These are phyloP conservation scores for Falco berigora DNA, from an alignment of 2,797 vertebrate genomes.

Conservation along the genomic window DNA sequence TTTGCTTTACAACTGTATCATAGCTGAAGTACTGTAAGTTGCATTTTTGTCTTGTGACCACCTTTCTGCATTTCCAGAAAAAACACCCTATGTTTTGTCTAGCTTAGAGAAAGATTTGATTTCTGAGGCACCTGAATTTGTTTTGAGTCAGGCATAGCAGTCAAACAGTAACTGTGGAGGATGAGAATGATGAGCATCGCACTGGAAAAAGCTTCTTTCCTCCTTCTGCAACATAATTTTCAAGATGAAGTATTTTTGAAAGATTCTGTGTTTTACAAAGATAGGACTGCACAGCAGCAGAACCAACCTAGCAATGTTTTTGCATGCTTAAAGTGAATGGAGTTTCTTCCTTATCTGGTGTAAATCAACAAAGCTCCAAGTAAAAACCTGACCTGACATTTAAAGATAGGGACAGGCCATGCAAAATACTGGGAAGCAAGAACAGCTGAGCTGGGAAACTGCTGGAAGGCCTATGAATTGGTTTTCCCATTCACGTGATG, in stretches of 20 bases:
- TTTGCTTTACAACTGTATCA: neutral
- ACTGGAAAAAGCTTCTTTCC: neutral
- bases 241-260: neutral
- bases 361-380: neutral
- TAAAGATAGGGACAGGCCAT: neutral
- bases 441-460: neutral
- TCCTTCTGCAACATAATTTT: neutral
- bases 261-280: neutral
- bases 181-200: neutral
- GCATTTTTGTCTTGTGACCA: neutral
- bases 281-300: neutral
- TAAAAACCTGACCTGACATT: neutral
- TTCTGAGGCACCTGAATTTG: neutral
- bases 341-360: neutral
- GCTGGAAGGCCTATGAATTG: neutral
- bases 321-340: neutral
- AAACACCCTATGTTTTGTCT: neutral
- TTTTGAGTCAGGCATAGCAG: neutral
- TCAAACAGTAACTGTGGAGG: neutral
- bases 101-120: neutral
- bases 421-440: neutral
- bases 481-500: neutral
- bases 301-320: neutral
- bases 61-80: neutral
- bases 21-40: neutral